Base-by-base conservation (phyloP, 2,113 vertebrate species). In the Tachycineta bicolor region DNA sequence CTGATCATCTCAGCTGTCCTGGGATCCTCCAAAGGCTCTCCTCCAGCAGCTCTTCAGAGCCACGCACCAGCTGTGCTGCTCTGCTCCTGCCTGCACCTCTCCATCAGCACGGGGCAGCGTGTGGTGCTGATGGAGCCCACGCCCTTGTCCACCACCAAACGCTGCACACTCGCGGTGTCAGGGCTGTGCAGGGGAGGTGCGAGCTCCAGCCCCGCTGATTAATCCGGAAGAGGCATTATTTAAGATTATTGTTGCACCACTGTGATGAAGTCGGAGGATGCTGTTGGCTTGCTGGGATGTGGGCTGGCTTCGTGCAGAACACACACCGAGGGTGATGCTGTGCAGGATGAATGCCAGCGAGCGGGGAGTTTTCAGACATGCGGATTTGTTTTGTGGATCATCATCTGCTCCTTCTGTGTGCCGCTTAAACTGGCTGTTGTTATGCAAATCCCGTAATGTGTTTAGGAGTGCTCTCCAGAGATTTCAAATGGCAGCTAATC, bases 401-500 rank as follows among this genome's bases (percentile, higher is more conserved):
- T 95, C 93, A 34, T 88, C 95, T 94, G 90, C 34, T 95, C 92
- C 90, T 93, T 96, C 89, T 74, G 64, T 34, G 90, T 73, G 88
- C 92, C 79, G 12, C 90, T 96, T 90, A 81, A 90, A 90, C 83
- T 81, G 90, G 55, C 92, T 83, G 92, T 96, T 97, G 93, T 97
- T 90, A 95, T 96, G 96, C 93, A 95, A 96, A 96, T 93, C 90
- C 31, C 0, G 5, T 92, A 80, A 95, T 93, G 90, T 60, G 37
- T 83, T 93, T 96, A 88, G 29, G 79, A 95, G 95, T 44, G 94
- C 94, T 94, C 96, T 92, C 94, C 49, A 37, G 95, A 90, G 96
- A 83, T 88, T 96, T 91, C 60, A 63, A 87, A 90, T 81, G 90
- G 86, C 81, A 39, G 75, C 90, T 96, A 68, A 96, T 93, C 90